Conservation (phyloP, 2,888 invertebrate species). For the Metalampra italica region DNA sequence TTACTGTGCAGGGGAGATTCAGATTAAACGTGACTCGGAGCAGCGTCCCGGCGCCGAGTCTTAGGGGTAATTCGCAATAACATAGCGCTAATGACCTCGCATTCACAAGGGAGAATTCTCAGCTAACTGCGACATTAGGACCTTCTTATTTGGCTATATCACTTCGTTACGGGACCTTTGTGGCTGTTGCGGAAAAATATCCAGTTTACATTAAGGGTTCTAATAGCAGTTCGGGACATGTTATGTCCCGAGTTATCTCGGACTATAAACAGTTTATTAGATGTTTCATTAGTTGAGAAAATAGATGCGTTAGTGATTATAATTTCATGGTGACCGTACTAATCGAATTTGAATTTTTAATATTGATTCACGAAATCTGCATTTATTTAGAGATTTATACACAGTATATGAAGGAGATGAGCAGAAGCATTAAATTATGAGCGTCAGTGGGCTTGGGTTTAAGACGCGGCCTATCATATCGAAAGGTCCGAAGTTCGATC, state of each 20-base stretch:
- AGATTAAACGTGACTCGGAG: slow-evolving; percentile 58
- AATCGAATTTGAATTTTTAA: too few relatives aligned
- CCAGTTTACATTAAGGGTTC: slow-evolving; percentile 32
- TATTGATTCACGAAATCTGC: too few relatives aligned
- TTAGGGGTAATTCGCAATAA: slow-evolving; percentile 68
- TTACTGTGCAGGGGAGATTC: slow-evolving; percentile 47
- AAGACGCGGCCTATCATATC: too few relatives aligned
- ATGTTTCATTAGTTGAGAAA: slow-evolving; percentile 3
- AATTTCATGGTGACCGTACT: too few relatives aligned
- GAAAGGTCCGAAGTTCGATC: too few relatives aligned
- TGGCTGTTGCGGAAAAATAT: slow-evolving; percentile 51
- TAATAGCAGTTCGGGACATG: not conserved
- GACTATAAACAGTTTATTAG: slow-evolving; percentile 2
- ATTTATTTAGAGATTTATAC: too few relatives aligned
- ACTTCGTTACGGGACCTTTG: slow-evolving; percentile 69
- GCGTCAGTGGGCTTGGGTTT: too few relatives aligned
- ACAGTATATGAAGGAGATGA: too few relatives aligned
- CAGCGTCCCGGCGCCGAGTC: slow-evolving; percentile 40
- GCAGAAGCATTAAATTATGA: too few relatives aligned
- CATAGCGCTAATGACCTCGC: slow-evolving; percentile 70
- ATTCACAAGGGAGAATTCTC: slow-evolving; percentile 71
- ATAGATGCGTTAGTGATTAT: not conserved
- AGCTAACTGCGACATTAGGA: slow-evolving; percentile 72
- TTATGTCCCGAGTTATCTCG: not conserved
- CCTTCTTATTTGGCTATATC: slow-evolving; percentile 74